Evolutionary conservation across 2,888 invertebrate genomes (phyloP).

Genomic region (Agriopis aurantiaria): DNA sequence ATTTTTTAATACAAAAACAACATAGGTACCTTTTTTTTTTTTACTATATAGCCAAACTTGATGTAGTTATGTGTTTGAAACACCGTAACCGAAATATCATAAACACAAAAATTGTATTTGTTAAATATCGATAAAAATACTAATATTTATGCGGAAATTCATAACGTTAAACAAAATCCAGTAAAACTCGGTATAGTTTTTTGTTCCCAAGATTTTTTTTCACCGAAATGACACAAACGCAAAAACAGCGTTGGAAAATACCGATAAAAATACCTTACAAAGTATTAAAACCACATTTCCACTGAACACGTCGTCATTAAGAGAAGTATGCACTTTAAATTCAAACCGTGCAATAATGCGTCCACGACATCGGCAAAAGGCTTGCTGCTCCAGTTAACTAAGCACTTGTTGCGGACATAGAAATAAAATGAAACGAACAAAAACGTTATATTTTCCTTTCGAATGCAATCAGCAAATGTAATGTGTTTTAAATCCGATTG

Average conservation of each 20-base stretch:
- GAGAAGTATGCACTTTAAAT: slow-evolving; percentile 5
- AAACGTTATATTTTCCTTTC: slow-evolving; percentile 17
- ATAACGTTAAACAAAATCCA: no score
- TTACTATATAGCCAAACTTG: no score
- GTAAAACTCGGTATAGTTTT: neutral
- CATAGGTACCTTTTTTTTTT: no score
- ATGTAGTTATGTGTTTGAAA: no score
- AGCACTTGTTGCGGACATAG: slow-evolving; percentile 2
- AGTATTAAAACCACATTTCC: neutral
- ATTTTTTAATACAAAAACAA: no score
- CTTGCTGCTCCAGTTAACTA: neutral
- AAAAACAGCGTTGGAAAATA: neutral
- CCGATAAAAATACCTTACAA: neutral
- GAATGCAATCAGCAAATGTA: slow-evolving; percentile 13
- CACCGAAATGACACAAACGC: neutral
- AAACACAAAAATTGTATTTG: no score
- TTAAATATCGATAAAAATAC: no score
- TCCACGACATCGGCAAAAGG: slow-evolving; percentile 4
- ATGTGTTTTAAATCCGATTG: slow-evolving; percentile 5
- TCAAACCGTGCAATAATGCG: slow-evolving; percentile 9
- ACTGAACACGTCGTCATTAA: neutral
- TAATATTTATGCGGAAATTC: no score
- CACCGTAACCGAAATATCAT: no score
- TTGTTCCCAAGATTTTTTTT: neutral
- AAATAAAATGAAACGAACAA: slow-evolving; percentile 21